phyloP scores from a whole-genome alignment of 2,888 invertebrate genomes.

The Spialia ferax region DNA sequence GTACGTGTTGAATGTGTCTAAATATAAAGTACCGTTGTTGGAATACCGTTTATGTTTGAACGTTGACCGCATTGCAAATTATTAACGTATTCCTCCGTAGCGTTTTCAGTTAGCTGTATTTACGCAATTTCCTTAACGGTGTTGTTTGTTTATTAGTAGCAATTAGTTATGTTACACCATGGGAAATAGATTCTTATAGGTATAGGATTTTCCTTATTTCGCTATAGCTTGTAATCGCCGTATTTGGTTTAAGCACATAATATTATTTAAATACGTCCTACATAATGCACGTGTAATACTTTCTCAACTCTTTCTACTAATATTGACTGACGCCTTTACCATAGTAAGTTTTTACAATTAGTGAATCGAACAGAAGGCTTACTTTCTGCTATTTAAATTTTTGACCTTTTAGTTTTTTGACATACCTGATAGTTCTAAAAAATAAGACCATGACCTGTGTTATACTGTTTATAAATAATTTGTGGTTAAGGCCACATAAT shows the following conservation, averaged over 20 bases:
- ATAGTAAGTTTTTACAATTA: conserved; percentile 43
- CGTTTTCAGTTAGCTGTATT: conserved; percentile 56
- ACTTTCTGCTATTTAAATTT: conserved; percentile 51
- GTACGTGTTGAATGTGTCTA: conserved; percentile 73
- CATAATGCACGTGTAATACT: conserved; percentile 49
- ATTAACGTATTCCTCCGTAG: conserved; percentile 63
- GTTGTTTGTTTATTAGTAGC: conserved; percentile 19
- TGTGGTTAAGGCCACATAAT: conserved; percentile 5
- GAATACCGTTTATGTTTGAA: conserved; percentile 69
- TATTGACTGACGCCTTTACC: conserved; percentile 65
- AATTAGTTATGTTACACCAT: not conserved
- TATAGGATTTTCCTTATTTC: too few relatives aligned
- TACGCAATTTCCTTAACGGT: conserved; percentile 54
- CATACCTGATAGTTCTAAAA: too few relatives aligned
- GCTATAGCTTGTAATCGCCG: too few relatives aligned
- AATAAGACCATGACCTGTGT: conserved; percentile 24
- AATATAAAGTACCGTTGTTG: conserved; percentile 78
- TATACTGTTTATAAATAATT: not conserved
- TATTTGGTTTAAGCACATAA: too few relatives aligned
- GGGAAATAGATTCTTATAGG: not conserved
- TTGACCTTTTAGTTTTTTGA: too few relatives aligned
- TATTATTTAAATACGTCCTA: conserved; percentile 20
- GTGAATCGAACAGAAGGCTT: conserved; percentile 58
- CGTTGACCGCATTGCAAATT: conserved; percentile 70
- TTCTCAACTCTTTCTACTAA: conserved; percentile 63